A percentile compares a stretch with the other conserved stretches of the same genome.
Evolutionary conservation across 1,140 invertebrate genomes (phyloP).

Genomic region (Oreohelix idahoensis): DNA sequence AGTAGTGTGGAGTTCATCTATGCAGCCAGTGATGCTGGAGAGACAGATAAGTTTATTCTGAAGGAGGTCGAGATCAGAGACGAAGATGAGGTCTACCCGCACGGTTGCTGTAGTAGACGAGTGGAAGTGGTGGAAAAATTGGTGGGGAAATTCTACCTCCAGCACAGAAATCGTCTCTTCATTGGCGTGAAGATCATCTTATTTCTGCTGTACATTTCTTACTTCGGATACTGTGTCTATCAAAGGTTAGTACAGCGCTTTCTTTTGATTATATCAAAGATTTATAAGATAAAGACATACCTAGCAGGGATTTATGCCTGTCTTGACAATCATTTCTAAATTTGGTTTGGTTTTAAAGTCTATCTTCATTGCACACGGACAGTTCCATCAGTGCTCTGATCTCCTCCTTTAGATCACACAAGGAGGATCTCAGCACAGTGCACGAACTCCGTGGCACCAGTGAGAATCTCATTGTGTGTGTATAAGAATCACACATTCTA

Average conservation of each 20-base stretch:
- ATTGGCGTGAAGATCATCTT: constrained; percentile 18
- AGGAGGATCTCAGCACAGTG: too few relatives aligned
- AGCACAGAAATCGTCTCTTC: neutral
- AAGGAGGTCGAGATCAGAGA: neutral
- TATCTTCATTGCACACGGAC: too few relatives aligned
- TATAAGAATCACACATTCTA: too few relatives aligned
- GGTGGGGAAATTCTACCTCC: neutral
- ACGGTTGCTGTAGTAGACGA: neutral
- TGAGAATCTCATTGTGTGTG: too few relatives aligned
- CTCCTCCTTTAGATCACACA: too few relatives aligned
- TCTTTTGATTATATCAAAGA: too few relatives aligned
- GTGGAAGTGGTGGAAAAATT: neutral
- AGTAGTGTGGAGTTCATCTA: neutral
- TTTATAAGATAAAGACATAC: too few relatives aligned
- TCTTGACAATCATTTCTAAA: too few relatives aligned
- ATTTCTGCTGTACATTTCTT: constrained; percentile 40
- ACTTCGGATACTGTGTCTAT: constrained; percentile 52
- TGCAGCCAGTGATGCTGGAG: neutral
- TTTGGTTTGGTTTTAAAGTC: too few relatives aligned
- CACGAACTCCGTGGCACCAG: too few relatives aligned
- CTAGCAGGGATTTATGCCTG: too few relatives aligned
- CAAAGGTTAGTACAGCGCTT: constrained; percentile 36
- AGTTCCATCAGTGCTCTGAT: too few relatives aligned
- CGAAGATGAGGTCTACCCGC: neutral
- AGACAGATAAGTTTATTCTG: constrained; percentile 3